These are phyloP conservation scores for Hartigia nigra DNA, from an alignment of 2,888 invertebrate genomes.

Conservation along the genomic window DNA sequence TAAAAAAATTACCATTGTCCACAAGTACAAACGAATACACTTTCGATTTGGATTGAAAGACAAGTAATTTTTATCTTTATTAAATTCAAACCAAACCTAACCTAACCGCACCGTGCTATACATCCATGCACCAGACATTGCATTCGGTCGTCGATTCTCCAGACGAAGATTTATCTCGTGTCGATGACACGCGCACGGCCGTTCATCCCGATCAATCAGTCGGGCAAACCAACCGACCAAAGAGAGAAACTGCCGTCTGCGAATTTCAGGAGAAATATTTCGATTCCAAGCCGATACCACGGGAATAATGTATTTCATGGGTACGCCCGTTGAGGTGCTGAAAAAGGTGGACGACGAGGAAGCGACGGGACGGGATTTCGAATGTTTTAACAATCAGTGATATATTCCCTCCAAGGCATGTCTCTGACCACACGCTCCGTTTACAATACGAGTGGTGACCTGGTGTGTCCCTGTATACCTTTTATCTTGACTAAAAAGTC, in stretches of 20 bases:
- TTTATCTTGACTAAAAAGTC: neutral
- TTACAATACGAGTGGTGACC: neutral
- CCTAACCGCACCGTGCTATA: neutral
- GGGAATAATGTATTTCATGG: neutral
- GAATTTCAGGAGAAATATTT: neutral
- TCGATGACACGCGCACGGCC: neutral
- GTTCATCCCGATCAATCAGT: neutral
- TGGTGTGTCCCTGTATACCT: neutral
- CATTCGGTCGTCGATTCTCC: neutral
- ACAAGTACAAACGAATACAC: neutral
- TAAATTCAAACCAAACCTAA: neutral
- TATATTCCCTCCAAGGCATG: neutral
- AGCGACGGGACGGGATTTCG: neutral
- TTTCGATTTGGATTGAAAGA: neutral
- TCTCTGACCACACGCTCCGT: neutral
- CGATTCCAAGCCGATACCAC: neutral
- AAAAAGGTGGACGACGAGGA: no score
- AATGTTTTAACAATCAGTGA: neutral
- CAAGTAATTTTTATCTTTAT: neutral
- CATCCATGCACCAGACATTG: neutral
- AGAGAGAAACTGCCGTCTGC: neutral
- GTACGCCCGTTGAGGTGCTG: neutral
- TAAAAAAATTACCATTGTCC: neutral
- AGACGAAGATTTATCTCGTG: neutral
- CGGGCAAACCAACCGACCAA: neutral